Evolutionary conservation across 2,797 vertebrate genomes (phyloP).

Genomic region (Anisognathus igniventris): DNA sequence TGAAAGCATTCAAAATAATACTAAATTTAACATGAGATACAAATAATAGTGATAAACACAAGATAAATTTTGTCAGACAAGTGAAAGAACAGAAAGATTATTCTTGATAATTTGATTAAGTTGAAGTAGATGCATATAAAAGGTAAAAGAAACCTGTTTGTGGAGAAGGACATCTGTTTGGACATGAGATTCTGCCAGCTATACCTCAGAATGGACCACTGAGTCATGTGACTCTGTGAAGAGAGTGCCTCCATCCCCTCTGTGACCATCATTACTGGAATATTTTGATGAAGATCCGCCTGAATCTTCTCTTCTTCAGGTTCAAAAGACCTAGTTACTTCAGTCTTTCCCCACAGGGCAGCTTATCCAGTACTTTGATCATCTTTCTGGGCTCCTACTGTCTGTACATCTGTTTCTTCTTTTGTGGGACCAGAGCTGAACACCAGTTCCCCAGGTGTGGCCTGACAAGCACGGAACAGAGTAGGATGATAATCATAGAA

Average conservation of each 20-base stretch:
- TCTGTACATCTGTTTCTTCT: background rate
- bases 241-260: background rate
- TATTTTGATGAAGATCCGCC: background rate
- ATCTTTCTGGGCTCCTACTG: background rate
- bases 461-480: background rate
- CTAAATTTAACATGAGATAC: background rate
- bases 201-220: background rate
- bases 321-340: background rate
- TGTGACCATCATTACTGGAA: fast-evolving
- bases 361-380: background rate
- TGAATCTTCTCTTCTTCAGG: background rate
- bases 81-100: background rate
- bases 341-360: background rate
- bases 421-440: background rate
- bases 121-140: background rate
- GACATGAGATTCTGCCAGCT: background rate
- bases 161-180: background rate
- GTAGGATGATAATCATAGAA: background rate
- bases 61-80: background rate
- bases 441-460: background rate
- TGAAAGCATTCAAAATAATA: background rate
- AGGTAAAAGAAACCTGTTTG: background rate
- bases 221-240: background rate
- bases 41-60: background rate
- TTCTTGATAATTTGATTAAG: background rate